Percentiles rank a stretch among this genome's conserved stretches.
Conservation (phyloP, 64 coral and sea anemone genomes). For the Stichodactyla mertensii region DNA sequence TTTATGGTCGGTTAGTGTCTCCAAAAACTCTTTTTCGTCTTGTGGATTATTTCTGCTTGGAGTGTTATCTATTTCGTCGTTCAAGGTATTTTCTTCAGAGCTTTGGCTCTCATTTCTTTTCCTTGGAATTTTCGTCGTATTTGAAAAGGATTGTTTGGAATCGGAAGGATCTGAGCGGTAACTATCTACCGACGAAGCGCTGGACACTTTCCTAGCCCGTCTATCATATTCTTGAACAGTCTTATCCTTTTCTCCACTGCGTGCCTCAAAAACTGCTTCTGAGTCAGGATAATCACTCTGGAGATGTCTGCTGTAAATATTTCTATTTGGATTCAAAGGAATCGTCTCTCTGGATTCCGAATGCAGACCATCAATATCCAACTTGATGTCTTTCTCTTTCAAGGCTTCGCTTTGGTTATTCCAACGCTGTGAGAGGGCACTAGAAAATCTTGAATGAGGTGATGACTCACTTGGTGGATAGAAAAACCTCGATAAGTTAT, state of each 20-base stretch:
- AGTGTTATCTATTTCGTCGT: neutral
- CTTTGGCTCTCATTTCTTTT: neutral
- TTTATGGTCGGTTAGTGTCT: neutral
- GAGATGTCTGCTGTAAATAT: conserved; percentile 9
- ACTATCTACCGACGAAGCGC: neutral
- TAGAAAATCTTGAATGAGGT: neutral
- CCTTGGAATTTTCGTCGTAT: neutral
- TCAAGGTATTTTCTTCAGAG: neutral
- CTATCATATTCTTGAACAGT: neutral
- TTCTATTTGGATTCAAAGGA: neutral
- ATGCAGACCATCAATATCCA: neutral
- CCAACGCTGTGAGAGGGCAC: neutral
- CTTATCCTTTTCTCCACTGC: neutral
- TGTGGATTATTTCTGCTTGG: neutral
- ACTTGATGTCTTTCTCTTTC: neutral
- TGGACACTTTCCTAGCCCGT: neutral
- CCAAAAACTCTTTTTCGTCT: conserved; percentile 12
- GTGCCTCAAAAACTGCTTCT: neutral
- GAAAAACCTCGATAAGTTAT: neutral
- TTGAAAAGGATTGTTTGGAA: neutral
- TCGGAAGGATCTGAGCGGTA: neutral
- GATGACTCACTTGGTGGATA: neutral
- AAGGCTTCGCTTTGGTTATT: neutral
- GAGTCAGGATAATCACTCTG: neutral
- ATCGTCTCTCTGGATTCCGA: neutral